These are phyloP conservation scores for Glossophaga mutica DNA, from an alignment of 2,797 vertebrate genomes.

Conservation along the genomic window DNA sequence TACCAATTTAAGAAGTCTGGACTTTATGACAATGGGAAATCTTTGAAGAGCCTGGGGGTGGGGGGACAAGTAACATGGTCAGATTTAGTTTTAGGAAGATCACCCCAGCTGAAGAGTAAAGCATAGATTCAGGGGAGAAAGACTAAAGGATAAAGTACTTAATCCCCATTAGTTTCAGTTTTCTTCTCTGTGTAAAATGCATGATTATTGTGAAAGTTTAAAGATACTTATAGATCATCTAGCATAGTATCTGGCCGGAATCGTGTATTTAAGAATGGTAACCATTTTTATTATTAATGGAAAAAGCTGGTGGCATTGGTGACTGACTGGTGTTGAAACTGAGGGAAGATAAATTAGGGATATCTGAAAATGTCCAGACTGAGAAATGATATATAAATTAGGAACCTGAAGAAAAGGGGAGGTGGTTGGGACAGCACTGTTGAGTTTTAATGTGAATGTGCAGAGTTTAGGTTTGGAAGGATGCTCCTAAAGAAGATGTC, in stretches of 20 bases:
- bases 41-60: background rate
- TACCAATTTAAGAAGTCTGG: background rate
- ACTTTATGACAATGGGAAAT: background rate
- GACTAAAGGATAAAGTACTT: background rate
- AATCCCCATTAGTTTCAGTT: background rate
- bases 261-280: background rate
- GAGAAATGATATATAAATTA: background rate
- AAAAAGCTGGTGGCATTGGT: background rate
- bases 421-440: background rate
- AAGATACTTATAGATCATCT: background rate
- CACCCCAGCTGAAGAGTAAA: background rate
- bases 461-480: background rate
- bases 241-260: background rate
- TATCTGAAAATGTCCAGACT: background rate
- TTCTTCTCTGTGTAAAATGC: background rate
- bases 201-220: background rate
- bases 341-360: background rate
- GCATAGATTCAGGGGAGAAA: background rate
- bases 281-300: background rate
- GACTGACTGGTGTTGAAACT: background rate
- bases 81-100: background rate
- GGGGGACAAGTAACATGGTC: background rate
- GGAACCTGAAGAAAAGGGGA: background rate
- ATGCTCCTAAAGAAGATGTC: background rate
- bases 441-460: background rate